These are phyloP conservation scores for Syritta pipiens DNA, from an alignment of 2,888 invertebrate genomes.

Conservation along the genomic window DNA sequence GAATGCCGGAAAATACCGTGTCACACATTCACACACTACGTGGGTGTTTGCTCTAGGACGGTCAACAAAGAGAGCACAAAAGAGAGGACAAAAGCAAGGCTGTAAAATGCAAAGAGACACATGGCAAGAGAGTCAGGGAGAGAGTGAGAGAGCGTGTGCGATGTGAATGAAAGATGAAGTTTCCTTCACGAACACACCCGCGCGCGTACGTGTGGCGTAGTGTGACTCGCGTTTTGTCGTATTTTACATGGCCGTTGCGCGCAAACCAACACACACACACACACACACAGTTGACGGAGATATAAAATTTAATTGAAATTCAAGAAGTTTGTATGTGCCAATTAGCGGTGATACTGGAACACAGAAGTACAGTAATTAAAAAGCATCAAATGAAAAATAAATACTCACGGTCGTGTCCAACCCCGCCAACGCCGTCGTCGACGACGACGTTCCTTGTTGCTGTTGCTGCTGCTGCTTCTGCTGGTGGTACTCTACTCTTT, in stretches of 20 bases:
- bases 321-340: conserved; percentile 71
- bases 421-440: conserved; percentile 36
- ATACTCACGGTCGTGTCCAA: conserved; percentile 58
- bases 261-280: conserved; percentile 47
- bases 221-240: conserved; percentile 19
- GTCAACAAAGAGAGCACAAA: conserved; percentile 28
- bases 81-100: conserved; percentile 19
- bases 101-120: no score
- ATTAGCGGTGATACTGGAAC: conserved; percentile 71
- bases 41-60: conserved; percentile 34
- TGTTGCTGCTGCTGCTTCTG: background rate
- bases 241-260: conserved; percentile 55
- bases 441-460: background rate
- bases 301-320: conserved; percentile 70
- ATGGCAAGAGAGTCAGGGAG: no score
- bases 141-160: background rate
- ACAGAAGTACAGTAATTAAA: conserved; percentile 70
- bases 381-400: conserved; percentile 69
- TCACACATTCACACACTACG: conserved; percentile 19
- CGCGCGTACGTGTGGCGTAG: background rate
- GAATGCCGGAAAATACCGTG: conserved; percentile 46
- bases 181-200: background rate
- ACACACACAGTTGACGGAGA: conserved; percentile 10
- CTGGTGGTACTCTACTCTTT: background rate
- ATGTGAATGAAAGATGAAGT: background rate